These are phyloP conservation scores for Pipistrellus pygmaeus DNA, from an alignment of 2,797 vertebrate genomes.

Conservation along the genomic window DNA sequence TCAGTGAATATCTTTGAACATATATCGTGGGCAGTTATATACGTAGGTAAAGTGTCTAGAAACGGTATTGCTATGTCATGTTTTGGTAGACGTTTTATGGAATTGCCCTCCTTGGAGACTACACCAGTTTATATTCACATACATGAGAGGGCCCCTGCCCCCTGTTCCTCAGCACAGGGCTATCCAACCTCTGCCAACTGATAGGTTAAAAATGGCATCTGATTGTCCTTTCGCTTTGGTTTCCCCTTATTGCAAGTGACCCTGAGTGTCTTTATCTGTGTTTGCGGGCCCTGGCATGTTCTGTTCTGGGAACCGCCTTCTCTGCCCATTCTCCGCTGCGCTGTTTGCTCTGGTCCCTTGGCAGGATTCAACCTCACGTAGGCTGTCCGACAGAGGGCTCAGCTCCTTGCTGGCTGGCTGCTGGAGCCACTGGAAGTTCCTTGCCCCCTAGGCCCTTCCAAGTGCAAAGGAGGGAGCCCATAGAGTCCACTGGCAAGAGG, in stretches of 20 bases:
- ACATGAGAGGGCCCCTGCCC: not conserved
- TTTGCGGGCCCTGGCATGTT: not conserved
- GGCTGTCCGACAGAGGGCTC: not conserved
- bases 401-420: not conserved
- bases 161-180: not conserved
- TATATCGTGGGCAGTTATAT: not conserved
- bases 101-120: not conserved
- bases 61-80: not conserved
- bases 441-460: not conserved
- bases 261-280: not conserved
- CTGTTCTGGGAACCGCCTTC: not conserved
- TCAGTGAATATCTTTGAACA: not conserved
- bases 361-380: not conserved
- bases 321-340: not conserved
- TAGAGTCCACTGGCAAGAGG: not conserved
- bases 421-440: not conserved
- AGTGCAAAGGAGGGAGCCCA: not conserved
- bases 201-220: not conserved
- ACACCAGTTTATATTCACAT: not conserved
- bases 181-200: not conserved
- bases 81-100: not conserved
- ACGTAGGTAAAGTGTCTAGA: not conserved
- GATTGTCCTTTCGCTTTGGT: constrained; percentile 22
- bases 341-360: not conserved
- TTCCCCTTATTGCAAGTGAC: not conserved